A percentile compares a stretch with the other conserved stretches of the same genome.
Conservation (phyloP, 2,888 invertebrate species). For the Acholoe squamosa region DNA sequence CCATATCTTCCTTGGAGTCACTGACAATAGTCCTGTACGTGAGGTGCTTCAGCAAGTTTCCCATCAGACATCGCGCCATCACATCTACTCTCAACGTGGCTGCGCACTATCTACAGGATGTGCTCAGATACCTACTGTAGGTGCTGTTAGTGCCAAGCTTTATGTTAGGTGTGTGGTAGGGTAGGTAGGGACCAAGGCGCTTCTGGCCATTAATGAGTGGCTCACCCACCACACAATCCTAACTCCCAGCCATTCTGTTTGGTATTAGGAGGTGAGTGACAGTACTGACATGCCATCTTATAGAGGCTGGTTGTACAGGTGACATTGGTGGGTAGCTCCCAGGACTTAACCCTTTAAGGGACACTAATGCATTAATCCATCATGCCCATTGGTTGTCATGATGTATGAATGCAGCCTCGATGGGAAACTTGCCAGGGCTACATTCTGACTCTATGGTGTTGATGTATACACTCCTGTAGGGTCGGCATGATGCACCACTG, state of each 20-base stretch:
- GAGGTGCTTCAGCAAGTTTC: neutral
- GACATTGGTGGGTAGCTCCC: no score
- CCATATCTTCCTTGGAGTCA: neutral
- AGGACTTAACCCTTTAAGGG: no score
- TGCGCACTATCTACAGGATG: neutral
- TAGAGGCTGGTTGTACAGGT: no score
- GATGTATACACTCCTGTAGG: no score
- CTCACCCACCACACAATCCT: neutral
- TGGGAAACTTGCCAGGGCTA: no score
- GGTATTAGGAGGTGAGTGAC: neutral
- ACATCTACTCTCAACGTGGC: neutral
- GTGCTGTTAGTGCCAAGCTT: neutral
- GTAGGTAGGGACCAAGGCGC: neutral
- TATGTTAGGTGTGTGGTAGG: neutral
- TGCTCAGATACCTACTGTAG: no score
- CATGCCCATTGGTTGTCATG: no score
- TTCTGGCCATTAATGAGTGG: neutral
- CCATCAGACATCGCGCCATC: neutral
- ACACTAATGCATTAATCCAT: no score
- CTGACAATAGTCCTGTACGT: slow-evolving; percentile 8
- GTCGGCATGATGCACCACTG: no score
- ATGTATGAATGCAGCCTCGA: no score
- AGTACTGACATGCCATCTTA: no score
- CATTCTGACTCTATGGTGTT: no score
- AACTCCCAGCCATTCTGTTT: neutral